Evolutionary conservation across 2,113 vertebrate species (phyloP).

Genomic region (Salminus brasiliensis): DNA sequence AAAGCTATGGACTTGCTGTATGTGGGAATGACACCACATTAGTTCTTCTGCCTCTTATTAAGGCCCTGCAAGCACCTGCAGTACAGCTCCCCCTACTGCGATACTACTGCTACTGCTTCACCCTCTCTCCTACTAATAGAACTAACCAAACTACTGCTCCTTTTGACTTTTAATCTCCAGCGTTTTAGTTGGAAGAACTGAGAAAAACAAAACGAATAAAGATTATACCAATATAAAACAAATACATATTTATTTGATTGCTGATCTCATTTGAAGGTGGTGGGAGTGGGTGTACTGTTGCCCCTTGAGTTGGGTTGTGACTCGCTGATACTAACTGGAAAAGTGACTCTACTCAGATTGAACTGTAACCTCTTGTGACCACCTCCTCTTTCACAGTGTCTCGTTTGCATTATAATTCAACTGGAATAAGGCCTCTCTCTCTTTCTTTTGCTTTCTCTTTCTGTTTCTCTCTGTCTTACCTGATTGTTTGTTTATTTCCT

Average conservation of each 20-base stretch:
- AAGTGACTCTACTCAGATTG: conserved; percentile 59
- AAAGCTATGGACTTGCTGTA: conserved; percentile 48
- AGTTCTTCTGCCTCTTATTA: background rate
- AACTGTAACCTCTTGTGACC: conserved; percentile 44
- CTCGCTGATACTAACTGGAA: conserved; percentile 59
- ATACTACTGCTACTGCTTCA: conserved; percentile 78
- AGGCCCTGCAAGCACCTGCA: conserved; percentile 51
- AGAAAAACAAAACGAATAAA: conserved; percentile 47
- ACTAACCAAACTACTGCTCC: conserved; percentile 78
- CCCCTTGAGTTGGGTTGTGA: conserved; percentile 45
- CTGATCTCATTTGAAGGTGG: conserved; percentile 66
- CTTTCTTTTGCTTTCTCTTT: conserved; percentile 38
- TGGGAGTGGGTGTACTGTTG: conserved; percentile 58
- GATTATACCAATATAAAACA: conserved; percentile 64
- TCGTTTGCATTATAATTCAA: conserved; percentile 52
- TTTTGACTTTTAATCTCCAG: conserved; percentile 69
- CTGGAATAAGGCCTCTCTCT: conserved; percentile 66
- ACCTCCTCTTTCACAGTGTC: background rate
- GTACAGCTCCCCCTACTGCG: conserved; percentile 58
- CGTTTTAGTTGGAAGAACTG: conserved; percentile 79
- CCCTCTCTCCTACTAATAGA: conserved; percentile 73
- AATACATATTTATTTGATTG: conserved; percentile 77
- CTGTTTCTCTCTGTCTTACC: background rate
- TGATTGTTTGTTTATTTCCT: background rate
- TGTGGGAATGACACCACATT: conserved; percentile 48